phyloP scores from a whole-genome alignment of 2,888 invertebrate genomes.

The Bursaphelenchus okinawaensis region DNA sequence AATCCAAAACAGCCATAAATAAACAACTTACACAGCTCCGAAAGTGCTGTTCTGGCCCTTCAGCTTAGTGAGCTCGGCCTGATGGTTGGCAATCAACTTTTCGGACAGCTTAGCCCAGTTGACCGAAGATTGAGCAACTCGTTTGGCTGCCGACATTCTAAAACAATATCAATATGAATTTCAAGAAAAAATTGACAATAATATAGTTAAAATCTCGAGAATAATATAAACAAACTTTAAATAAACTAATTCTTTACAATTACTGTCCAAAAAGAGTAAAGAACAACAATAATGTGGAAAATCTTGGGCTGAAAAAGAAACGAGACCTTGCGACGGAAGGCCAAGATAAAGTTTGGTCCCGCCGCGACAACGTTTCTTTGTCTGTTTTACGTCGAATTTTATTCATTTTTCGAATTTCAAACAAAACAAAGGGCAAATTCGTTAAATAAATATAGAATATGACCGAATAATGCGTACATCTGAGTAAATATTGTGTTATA shows the following conservation, averaged over 20 bases:
- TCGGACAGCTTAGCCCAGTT: slow-evolving; percentile 53
- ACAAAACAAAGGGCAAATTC: background rate
- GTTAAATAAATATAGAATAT: background rate
- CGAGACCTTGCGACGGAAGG: background rate
- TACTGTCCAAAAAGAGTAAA: background rate
- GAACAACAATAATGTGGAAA: background rate
- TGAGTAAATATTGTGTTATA: background rate
- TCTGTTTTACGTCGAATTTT: too few relatives aligned
- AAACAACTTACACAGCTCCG: slow-evolving; percentile 34
- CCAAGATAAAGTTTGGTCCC: background rate
- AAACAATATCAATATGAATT: background rate
- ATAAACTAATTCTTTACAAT: background rate
- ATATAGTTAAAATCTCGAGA: background rate
- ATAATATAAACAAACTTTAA: background rate
- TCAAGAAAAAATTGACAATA: background rate
- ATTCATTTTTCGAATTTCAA: too few relatives aligned
- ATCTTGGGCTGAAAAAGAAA: background rate
- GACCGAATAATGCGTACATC: too few relatives aligned
- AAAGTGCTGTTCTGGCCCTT: slow-evolving; percentile 52
- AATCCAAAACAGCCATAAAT: background rate
- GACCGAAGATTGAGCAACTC: slow-evolving; percentile 50
- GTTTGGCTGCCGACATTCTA: slow-evolving; percentile 40
- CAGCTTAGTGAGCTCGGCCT: slow-evolving; percentile 47
- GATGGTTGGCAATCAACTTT: slow-evolving; percentile 39
- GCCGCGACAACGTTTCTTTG: background rate